phyloP scores from a whole-genome alignment of 1,140 invertebrate species.

The Pseudoatta argentina region DNA sequence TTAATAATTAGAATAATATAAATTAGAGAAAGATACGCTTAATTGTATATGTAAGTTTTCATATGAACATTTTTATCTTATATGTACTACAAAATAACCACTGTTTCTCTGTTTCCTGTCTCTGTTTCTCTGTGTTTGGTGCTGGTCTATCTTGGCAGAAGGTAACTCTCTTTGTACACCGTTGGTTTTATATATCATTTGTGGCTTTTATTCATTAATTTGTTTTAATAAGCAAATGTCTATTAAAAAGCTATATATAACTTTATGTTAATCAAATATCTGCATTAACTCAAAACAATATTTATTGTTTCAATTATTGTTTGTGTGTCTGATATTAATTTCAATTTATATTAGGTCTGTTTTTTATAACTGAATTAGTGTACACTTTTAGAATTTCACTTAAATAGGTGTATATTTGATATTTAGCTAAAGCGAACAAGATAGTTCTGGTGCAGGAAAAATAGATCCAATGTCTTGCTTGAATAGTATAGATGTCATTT shows the following conservation, averaged over 20 bases:
- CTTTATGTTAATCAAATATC: slow-evolving; percentile 12
- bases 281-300: background rate
- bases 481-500: background rate
- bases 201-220: background rate
- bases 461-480: background rate
- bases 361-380: too few species aligned
- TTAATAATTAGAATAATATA: slow-evolving; percentile 39
- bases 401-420: too few species aligned
- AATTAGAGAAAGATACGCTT: slow-evolving; percentile 6
- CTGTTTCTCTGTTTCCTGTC: slow-evolving; percentile 85
- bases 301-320: background rate
- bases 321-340: slow-evolving; percentile 13
- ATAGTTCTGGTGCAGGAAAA: too few species aligned
- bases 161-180: slow-evolving; percentile 82
- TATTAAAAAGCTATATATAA: slow-evolving; percentile 9
- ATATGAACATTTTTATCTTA: slow-evolving; percentile 43
- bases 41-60: slow-evolving; percentile 30
- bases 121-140: slow-evolving; percentile 85
- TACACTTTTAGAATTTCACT: too few species aligned
- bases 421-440: too few species aligned
- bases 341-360: background rate
- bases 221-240: background rate
- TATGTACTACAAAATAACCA: slow-evolving; percentile 78
- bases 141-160: slow-evolving; percentile 86
- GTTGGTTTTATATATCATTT: slow-evolving; percentile 33